A percentile compares a stretch with the other conserved stretches of the same genome.
phyloP scores from a whole-genome alignment of 2,888 invertebrate genomes.

The Apodemia mormo region DNA sequence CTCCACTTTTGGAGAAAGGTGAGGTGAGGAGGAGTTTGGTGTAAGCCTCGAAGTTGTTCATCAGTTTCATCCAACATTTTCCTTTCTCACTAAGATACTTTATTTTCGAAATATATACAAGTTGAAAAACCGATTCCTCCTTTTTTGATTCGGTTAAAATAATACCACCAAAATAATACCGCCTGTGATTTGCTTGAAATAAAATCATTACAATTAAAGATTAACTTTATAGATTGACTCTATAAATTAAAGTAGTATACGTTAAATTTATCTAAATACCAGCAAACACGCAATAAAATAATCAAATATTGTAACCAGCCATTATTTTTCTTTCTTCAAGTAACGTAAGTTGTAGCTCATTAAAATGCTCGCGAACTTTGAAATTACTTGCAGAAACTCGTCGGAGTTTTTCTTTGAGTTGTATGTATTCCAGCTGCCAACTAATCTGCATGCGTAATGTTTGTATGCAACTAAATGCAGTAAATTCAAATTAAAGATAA shows the following conservation, averaged over 20 bases:
- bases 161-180: no score
- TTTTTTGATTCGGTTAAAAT: no score
- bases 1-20: no score
- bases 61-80: no score
- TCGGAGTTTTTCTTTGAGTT: conserved; percentile 38
- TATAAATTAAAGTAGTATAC: not conserved
- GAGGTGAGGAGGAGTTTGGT: no score
- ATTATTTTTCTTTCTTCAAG: conserved; percentile 29
- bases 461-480: conserved; percentile 39
- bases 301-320: not conserved
- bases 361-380: conserved; percentile 36
- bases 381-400: conserved; percentile 36
- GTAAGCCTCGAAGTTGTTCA: no score
- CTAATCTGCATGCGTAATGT: conserved; percentile 70
- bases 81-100: no score
- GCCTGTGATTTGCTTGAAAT: no score
- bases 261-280: not conserved
- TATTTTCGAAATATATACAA: no score
- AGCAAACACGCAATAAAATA: not conserved
- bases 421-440: conserved; percentile 42
- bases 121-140: no score
- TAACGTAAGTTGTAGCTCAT: conserved; percentile 33
- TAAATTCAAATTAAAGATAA: not conserved
- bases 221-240: no score
- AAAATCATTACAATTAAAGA: no score